These are phyloP conservation scores for Steatornis caripensis DNA, from an alignment of 2,113 vertebrate genomes.

Conservation along the genomic window DNA sequence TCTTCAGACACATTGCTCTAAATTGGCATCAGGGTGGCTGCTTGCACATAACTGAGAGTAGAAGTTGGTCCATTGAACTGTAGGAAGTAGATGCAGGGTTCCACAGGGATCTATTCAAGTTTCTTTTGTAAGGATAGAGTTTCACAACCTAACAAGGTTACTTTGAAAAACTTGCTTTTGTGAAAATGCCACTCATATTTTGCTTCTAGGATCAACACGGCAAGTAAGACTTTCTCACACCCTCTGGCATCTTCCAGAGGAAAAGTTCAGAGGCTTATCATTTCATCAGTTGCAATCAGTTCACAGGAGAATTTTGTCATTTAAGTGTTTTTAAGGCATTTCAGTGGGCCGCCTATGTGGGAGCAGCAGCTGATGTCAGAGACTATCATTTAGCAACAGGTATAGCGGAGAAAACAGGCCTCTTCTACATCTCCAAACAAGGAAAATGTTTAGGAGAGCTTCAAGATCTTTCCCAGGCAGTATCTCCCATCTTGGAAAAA, in stretches of 20 bases:
- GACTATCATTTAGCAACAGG: not conserved
- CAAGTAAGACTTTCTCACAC: constrained; percentile 31
- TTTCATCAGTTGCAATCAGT: not conserved
- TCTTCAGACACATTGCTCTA: not conserved
- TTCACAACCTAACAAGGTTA: constrained; percentile 5
- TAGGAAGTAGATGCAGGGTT: not conserved
- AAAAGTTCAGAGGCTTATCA: constrained; percentile 11
- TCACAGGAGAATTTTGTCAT: constrained; percentile 2
- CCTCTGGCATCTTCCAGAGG: constrained; percentile 12
- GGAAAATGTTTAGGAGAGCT: not conserved
- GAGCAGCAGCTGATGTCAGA: constrained; percentile 10
- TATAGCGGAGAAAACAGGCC: not conserved
- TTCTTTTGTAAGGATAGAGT: not conserved
- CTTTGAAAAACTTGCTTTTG: not conserved
- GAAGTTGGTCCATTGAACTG: not conserved
- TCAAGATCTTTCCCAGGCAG: not conserved
- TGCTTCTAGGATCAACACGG: not conserved
- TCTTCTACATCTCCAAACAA: not conserved
- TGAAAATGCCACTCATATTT: constrained; percentile 16
- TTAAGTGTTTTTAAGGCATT: constrained; percentile 16
- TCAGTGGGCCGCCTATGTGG: not conserved
- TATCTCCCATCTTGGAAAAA: not conserved
- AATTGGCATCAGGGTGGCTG: not conserved
- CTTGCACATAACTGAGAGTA: not conserved
- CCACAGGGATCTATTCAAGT: not conserved